Evolutionary conservation across 2,113 vertebrate genomes (phyloP).

Genomic region (Shinisaurus crocodilurus): DNA sequence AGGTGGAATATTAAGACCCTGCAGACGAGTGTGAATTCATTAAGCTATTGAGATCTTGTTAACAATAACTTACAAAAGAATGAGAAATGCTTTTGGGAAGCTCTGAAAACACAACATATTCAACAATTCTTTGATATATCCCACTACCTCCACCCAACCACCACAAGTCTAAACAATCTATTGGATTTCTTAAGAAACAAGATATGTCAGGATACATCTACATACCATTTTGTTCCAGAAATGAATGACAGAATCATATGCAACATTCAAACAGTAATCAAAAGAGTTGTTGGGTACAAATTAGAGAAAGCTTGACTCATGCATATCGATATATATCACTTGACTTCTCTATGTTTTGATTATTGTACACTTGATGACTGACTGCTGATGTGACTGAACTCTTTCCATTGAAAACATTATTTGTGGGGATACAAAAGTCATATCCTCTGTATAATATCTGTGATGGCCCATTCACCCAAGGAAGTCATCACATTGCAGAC

Average conservation of each 20-base stretch:
- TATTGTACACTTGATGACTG: not conserved
- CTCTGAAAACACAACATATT: not conserved
- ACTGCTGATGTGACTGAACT: not conserved
- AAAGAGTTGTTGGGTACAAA: not conserved
- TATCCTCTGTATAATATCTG: not conserved
- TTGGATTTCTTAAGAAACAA: not conserved
- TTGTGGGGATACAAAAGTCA: not conserved
- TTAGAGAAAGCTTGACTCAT: not conserved
- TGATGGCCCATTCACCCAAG: not conserved
- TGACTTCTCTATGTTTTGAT: not conserved
- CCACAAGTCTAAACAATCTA: not conserved
- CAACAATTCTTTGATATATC: not conserved
- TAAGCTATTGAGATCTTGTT: not conserved
- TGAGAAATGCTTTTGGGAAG: not conserved
- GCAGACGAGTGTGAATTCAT: slow-evolving; percentile 24
- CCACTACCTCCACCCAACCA: not conserved
- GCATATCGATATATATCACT: not conserved
- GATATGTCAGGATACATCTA: accelerated
- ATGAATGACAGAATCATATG: not conserved
- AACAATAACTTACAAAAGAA: not conserved
- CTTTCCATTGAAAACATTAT: not conserved
- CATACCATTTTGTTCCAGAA: not conserved
- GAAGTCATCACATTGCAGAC: not conserved
- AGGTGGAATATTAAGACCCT: slow-evolving; percentile 28
- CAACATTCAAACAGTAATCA: not conserved